Conservation (phyloP, 2,888 invertebrate genomes). For the Hipparchia sbordonii region DNA sequence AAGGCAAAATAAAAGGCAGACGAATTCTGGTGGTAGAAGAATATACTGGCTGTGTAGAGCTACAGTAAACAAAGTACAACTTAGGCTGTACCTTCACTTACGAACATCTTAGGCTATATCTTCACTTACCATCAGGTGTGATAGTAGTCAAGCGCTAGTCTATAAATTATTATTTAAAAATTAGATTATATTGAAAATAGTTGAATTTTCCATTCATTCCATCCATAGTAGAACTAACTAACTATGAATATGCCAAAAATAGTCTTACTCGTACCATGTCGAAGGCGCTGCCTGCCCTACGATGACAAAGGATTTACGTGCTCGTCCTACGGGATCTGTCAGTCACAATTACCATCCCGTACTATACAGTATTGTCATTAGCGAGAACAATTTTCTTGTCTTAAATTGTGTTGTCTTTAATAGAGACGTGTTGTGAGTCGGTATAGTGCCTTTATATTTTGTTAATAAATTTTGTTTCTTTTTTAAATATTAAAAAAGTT, state of each 20-base stretch:
- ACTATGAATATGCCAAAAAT: slow-evolving; percentile 13
- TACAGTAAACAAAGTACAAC: no score
- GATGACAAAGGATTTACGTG: slow-evolving; percentile 26
- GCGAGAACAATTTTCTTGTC: slow-evolving; percentile 18
- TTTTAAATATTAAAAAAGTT: neutral
- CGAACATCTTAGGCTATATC: no score
- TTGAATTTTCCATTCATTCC: no score
- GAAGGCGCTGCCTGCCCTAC: slow-evolving; percentile 9
- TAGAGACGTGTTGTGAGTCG: slow-evolving; percentile 17
- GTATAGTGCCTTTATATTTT: slow-evolving; percentile 1
- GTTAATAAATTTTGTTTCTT: neutral
- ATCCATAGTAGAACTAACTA: no score
- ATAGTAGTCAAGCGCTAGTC: no score
- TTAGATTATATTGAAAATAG: no score
- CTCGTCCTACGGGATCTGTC: slow-evolving; percentile 56
- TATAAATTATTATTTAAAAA: no score
- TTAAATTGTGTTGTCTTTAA: slow-evolving; percentile 26
- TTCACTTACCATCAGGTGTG: no score
- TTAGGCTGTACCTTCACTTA: no score
- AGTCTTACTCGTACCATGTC: slow-evolving; percentile 6
- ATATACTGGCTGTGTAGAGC: no score
- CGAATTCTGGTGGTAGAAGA: no score
- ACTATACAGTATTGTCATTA: slow-evolving; percentile 38
- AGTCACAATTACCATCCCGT: slow-evolving; percentile 52
- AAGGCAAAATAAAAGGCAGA: no score